Base-by-base conservation (phyloP, 1,140 invertebrate species). In the Rhagoletis pomonella region DNA sequence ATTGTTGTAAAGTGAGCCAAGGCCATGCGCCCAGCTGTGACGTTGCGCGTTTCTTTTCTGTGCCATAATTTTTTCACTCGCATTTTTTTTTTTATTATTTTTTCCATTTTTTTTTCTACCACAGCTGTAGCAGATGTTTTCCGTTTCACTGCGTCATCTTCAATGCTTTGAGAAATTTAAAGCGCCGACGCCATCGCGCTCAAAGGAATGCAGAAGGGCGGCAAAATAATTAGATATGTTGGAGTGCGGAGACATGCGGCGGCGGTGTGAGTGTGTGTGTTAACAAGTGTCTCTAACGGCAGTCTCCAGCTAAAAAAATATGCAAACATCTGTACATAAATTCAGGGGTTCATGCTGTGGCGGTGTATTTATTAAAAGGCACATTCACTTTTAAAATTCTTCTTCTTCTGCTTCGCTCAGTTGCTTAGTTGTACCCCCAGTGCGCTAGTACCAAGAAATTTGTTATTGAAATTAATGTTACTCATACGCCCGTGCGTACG, bases 81-180 rank as follows among this genome's bases (percentile, higher is more conserved):
- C 12, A 19, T 39, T 42, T 42, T 67, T 67, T 67, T 29, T n/a
- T 9, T 55, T 55, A 5, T 55, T 10, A 55, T 55, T 5, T 55
- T 55, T 55, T 42, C 10, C 64, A 5, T 42, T 67, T 67, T 9
- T 10, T 67, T 64, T 19, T 64, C 62, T 10, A 2, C n/a, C 6
- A 9, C 9, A 2, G 64, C 39, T 3, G 10, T 14, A 67, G 64
- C 64, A 67, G 64, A 67, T 67, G 64, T 42, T 67, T 42, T 67
- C 64, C 64, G 64, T 67, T 67, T 67, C 64, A 67, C 64, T 67
- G 64, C 64, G 29, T 67, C 64, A 67, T 42, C 64, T 67, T 67
- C 64, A 67, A 67, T 67, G 64, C 64, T 67, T 67, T 67, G 64
- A 42, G 64, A 67, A 67, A 67, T 67, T 67, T 39, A 4, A 67